Conservation (phyloP, 2,113 vertebrate species). For the Phodopus roborovskii region DNA sequence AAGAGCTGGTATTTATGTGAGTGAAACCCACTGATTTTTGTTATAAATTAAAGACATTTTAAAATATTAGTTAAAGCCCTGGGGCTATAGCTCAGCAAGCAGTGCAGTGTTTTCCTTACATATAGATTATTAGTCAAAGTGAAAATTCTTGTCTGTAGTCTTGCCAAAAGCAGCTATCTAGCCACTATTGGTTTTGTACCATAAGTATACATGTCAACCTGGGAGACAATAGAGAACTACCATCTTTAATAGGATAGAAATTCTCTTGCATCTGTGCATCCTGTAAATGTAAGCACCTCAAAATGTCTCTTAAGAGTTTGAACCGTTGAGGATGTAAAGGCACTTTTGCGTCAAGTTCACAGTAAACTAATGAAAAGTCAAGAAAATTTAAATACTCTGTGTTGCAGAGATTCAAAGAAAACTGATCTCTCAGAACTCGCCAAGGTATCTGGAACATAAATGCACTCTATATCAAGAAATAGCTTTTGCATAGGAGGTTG, state of each 20-base stretch:
- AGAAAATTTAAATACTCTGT: background rate
- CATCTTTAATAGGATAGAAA: background rate
- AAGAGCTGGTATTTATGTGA: background rate
- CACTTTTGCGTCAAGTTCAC: too few species aligned
- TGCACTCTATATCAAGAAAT: background rate
- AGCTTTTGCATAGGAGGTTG: background rate
- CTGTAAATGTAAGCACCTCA: background rate
- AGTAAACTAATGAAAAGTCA: background rate
- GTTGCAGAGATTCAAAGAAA: background rate
- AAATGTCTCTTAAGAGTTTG: background rate
- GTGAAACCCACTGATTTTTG: background rate
- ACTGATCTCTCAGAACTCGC: conserved; percentile 12
- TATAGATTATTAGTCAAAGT: background rate
- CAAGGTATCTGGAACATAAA: conserved; percentile 12
- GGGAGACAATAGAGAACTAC: background rate
- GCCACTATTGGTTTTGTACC: background rate
- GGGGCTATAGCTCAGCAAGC: background rate
- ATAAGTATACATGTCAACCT: background rate
- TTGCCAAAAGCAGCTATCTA: background rate
- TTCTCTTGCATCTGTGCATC: background rate
- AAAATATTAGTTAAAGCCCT: background rate
- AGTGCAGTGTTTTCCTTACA: background rate
- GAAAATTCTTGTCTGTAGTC: background rate
- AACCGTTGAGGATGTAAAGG: too few species aligned
- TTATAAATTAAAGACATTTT: background rate